Base-by-base conservation (phyloP, 2,888 invertebrate genomes). In the Cantharis flavilabris region DNA sequence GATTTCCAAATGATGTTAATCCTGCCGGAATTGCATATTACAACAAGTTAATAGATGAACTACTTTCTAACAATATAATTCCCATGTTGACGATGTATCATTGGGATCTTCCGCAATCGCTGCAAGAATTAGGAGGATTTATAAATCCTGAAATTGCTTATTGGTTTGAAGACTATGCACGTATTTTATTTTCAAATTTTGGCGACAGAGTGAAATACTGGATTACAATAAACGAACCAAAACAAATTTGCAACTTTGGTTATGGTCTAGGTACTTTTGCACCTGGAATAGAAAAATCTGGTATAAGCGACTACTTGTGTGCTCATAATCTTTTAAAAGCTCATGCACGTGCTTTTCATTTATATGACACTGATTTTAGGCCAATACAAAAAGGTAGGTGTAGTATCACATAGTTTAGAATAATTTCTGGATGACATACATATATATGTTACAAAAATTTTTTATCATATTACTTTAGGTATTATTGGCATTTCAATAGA, bases 11-110 rank as follows among this genome's bases (percentile, higher is more conserved):
- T 86, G 88, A 83, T 75, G 86, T 93, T 62, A 93, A 93, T 85
- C 88, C 89, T 88, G 89, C 90, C 3, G 94, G 93, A 5, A 87
- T 94, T 33, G 85, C 88, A 65, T 93, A 93, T 87, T 94, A 94
- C 87, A 90, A 89, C 72, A 88, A 90, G 65, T 84, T 94, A 18
- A 88, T 94, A 10, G 87, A 91, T 67, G 91, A 90, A 81, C 87
- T 94, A 3, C 77, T 88, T 4, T 71, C 28, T 18, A 83, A 83
- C 72, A 82, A 3, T 86, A 92, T 95, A 70, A 83, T 87, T 74
- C 93, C 94, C 0, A 84, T 92, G 76, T 90, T 92, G 4, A 93
- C 93, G 0, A 88, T 93, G 86, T 93, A 92, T 88, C 93, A 94
- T 83, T 93, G 91, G 91, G 92, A 93, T 83, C 87, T 92, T 75